These are phyloP conservation scores for Ameiurus melas DNA, from an alignment of 2,113 vertebrate genomes.

Conservation along the genomic window DNA sequence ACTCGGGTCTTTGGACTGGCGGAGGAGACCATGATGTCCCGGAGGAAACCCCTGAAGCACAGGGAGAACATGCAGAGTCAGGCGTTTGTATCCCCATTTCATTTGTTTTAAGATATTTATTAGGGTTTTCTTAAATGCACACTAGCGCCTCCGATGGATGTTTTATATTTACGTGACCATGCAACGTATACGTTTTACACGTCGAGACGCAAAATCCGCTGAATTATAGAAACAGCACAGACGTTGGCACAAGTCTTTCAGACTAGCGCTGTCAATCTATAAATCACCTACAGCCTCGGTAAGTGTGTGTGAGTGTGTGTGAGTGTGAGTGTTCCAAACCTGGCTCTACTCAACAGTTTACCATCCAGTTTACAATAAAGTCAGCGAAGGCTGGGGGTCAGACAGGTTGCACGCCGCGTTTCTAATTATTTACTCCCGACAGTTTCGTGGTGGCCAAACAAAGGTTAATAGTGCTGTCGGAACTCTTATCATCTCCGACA, in stretches of 20 bases:
- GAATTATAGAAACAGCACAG: conserved; percentile 53
- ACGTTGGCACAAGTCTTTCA: conserved; percentile 32
- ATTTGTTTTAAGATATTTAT: background rate
- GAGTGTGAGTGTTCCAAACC: background rate
- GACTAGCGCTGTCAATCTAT: conserved; percentile 7
- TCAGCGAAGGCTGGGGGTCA: conserved; percentile 53
- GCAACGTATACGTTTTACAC: background rate
- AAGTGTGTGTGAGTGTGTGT: background rate
- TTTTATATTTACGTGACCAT: background rate
- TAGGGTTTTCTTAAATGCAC: background rate
- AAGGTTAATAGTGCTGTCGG: conserved; percentile 70
- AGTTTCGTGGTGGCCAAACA: conserved; percentile 61
- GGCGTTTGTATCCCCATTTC: background rate
- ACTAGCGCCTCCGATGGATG: background rate
- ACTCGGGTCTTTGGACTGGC: no score
- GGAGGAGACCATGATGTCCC: no score
- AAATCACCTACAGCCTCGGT: conserved; percentile 14
- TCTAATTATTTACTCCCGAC: conserved; percentile 65
- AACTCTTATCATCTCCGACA: conserved; percentile 62
- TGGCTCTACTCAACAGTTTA: background rate
- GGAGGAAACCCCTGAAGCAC: no score
- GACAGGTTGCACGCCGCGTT: conserved; percentile 43
- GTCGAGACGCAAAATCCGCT: conserved; percentile 47
- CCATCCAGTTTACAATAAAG: conserved; percentile 11
- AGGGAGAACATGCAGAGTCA: no score